Percentiles rank a stretch among this genome's conserved stretches.
Conservation (phyloP, 2,113 vertebrate genomes). For the Odocoileus hemionus region DNA sequence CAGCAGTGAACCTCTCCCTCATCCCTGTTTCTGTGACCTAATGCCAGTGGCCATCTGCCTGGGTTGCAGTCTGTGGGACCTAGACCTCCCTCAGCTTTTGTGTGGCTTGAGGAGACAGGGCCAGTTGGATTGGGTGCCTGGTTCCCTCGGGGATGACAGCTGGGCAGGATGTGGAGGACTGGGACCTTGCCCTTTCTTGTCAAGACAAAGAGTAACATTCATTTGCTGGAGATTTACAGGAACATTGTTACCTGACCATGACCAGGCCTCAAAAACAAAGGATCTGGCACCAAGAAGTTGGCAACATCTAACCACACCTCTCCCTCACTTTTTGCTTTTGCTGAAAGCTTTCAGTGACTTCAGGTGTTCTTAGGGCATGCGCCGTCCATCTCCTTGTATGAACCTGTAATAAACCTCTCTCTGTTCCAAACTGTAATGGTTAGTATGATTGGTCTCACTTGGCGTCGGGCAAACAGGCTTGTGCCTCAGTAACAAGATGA, state of each 20-base stretch:
- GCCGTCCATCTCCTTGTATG: not conserved
- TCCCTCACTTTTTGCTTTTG: not conserved
- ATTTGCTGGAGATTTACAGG: not conserved
- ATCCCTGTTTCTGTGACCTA: not conserved
- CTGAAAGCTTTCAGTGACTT: not conserved
- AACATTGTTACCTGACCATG: not conserved
- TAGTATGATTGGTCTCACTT: not conserved
- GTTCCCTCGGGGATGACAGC: not conserved
- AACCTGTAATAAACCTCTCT: not conserved
- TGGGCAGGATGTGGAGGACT: not conserved
- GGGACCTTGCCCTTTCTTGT: not conserved
- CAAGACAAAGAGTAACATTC: not conserved
- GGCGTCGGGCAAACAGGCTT: not conserved
- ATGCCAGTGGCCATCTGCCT: not conserved
- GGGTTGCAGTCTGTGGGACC: not conserved
- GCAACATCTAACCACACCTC: not conserved
- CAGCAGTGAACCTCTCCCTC: not conserved
- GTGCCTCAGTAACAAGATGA: not conserved
- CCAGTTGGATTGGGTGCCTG: not conserved
- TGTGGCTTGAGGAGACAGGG: not conserved
- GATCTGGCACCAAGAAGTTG: not conserved
- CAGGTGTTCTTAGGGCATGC: not conserved
- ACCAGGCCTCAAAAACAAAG: not conserved
- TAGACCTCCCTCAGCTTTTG: not conserved
- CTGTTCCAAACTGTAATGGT: not conserved